phyloP scores from a whole-genome alignment of 2,113 vertebrate genomes.

The Himantopus leucocephalus region DNA sequence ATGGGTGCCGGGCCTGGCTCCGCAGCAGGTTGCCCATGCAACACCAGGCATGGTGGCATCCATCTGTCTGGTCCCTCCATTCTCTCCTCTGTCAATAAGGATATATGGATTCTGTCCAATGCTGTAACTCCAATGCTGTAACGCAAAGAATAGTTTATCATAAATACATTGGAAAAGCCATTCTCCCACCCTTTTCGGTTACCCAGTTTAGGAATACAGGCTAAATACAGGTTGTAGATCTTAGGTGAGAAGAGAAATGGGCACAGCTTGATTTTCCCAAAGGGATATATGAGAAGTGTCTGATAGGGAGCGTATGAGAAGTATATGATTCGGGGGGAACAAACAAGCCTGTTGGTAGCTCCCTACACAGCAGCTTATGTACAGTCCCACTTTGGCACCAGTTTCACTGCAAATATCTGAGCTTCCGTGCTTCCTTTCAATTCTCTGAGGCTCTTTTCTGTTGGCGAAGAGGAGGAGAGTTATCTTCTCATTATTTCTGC shows the following conservation, averaged over 20 bases:
- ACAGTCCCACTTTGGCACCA: background rate
- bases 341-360: background rate
- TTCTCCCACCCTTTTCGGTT: background rate
- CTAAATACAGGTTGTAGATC: background rate
- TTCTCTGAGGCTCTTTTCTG: background rate
- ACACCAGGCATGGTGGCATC: too few species aligned
- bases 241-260: background rate
- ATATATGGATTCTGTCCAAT: background rate
- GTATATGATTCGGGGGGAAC: background rate
- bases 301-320: background rate
- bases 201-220: background rate
- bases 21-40: background rate
- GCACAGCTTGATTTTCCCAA: background rate
- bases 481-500: background rate
- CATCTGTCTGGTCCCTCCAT: background rate
- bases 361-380: background rate
- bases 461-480: background rate
- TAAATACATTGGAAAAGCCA: background rate
- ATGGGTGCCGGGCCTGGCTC: background rate
- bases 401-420: background rate
- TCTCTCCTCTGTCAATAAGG: background rate
- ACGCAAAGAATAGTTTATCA: background rate
- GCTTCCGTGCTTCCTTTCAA: background rate
- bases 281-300: background rate
- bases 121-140: background rate